phyloP scores from a whole-genome alignment of 92 coral and sea anemone species.

The Siderastrea radians region DNA sequence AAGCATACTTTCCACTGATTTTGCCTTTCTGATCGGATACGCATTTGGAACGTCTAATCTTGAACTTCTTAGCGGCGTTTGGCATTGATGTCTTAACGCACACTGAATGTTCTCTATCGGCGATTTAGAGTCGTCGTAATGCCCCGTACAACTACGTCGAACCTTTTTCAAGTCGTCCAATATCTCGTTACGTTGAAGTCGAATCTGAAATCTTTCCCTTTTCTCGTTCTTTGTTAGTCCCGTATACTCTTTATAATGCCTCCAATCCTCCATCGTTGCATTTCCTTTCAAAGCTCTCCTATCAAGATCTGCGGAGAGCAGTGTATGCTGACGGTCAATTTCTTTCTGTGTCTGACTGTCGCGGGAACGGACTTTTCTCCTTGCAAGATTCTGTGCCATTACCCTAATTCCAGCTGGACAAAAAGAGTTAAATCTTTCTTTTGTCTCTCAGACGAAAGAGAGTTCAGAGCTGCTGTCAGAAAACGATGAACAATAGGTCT shows the following conservation, averaged over 20 bases:
- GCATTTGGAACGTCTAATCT: slow-evolving; percentile 61
- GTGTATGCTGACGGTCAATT: slow-evolving; percentile 81
- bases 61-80: slow-evolving; percentile 72
- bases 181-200: slow-evolving; percentile 66
- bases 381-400: slow-evolving; percentile 15
- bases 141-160: slow-evolving; percentile 77
- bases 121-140: slow-evolving; percentile 80
- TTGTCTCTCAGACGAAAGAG: slow-evolving; percentile 30
- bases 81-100: slow-evolving; percentile 69
- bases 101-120: slow-evolving; percentile 86
- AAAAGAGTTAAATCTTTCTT: slow-evolving; percentile 1
- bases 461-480: not conserved
- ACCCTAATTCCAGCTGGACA: not conserved
- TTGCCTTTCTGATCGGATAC: slow-evolving; percentile 63
- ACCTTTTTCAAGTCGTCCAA: slow-evolving; percentile 79
- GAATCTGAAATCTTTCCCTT: slow-evolving; percentile 70
- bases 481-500: not conserved
- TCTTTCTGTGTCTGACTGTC: slow-evolving; percentile 66
- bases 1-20: slow-evolving; percentile 67
- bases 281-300: slow-evolving; percentile 82
- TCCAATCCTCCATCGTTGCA: slow-evolving; percentile 79
- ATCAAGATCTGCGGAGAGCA: slow-evolving; percentile 79
- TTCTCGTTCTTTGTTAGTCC: slow-evolving; percentile 76
- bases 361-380: not conserved
- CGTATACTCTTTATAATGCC: slow-evolving; percentile 65